Conservation (phyloP, 2,888 invertebrate species). For the Yponomeuta sedellus region DNA sequence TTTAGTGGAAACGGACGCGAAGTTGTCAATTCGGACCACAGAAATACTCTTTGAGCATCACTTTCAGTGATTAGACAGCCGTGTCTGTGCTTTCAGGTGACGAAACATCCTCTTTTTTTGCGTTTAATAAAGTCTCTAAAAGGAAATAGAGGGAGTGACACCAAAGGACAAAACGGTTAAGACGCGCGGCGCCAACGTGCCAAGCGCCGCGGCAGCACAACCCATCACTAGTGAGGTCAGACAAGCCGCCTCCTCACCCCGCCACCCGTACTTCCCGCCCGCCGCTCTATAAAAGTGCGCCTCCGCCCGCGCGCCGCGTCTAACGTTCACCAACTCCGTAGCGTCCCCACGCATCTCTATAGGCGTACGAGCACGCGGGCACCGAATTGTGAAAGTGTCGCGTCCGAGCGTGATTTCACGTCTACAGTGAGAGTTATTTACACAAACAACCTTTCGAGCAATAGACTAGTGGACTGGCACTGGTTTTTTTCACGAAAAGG, state of each 20-base stretch:
- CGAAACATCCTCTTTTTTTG: too few species aligned
- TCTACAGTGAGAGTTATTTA: slow-evolving; percentile 58
- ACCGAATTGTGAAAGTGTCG: slow-evolving; percentile 69
- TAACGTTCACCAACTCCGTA: slow-evolving; percentile 50
- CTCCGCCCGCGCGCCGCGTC: slow-evolving; percentile 69
- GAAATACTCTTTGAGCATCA: too few species aligned
- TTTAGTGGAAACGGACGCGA: too few species aligned
- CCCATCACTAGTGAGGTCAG: slow-evolving; percentile 58
- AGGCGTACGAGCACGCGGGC: slow-evolving; percentile 54
- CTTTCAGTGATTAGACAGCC: too few species aligned
- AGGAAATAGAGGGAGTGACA: too few species aligned
- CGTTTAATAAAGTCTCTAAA: too few species aligned
- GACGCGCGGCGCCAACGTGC: too few species aligned
- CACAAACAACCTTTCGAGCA: slow-evolving; percentile 35
- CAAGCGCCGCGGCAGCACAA: neutral
- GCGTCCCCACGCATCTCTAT: slow-evolving; percentile 46
- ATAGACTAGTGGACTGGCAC: slow-evolving; percentile 21
- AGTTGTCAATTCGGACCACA: too few species aligned
- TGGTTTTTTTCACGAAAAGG: neutral
- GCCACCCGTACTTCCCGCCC: slow-evolving; percentile 26
- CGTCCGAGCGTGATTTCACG: slow-evolving; percentile 55
- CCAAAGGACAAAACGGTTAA: too few species aligned
- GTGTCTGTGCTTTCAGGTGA: too few species aligned
- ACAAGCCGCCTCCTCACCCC: slow-evolving; percentile 32
- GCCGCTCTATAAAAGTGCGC: slow-evolving; percentile 45